Base-by-base conservation (phyloP, 2,888 invertebrate species). In the Phortica okadai region DNA sequence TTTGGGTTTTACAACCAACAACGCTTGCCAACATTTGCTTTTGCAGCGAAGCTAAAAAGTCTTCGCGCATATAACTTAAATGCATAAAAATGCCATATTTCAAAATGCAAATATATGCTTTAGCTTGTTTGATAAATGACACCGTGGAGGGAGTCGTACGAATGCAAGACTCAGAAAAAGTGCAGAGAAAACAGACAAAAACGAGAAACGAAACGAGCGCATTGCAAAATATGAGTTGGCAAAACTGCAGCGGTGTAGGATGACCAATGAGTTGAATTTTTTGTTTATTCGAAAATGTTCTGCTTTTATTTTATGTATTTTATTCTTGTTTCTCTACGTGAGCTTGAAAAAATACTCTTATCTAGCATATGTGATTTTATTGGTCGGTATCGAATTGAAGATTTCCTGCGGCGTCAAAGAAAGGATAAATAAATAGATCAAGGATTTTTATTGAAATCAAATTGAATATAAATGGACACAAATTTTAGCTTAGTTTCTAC, bases 61-160 rank as follows among this genome's bases (percentile, higher is more conserved):
- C 70, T 72, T 56, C 56, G 54, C 45, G 69, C 54, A 74, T 73
- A 50, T 66, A 74, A 45, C 14, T 16, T 16, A 84, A 86, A 85
- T 85, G 88, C 87, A 85, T 88, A 86, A 88, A 85, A 85, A 88
- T 86, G 84, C 85, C 83, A 85, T 85, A 88, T 83, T 86, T 85
- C 85, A 85, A 86, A 85, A 85, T 85, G 87, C 85, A 85, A 85
- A 85, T 88, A 85, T 85, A 85, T 85, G 88, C 88, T 85, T 85
- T 85, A 85, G 85, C 85, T 85, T 88, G 88, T 85, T 86, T 85
- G 85, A 85, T 85, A 85, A 85, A 85, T 85, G 88, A 88, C 85
- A 87, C 88, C 85, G 84, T 83, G 88, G 85, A 80, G 87, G 84
- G 79, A 45, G 86, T 88, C 86, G 83, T 85, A 85, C 85, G 86